Evolutionary conservation across 2,797 vertebrate species (phyloP), one percentile per base, ranked within the genome.

Genomic region (Ciconia nigra): DNA sequence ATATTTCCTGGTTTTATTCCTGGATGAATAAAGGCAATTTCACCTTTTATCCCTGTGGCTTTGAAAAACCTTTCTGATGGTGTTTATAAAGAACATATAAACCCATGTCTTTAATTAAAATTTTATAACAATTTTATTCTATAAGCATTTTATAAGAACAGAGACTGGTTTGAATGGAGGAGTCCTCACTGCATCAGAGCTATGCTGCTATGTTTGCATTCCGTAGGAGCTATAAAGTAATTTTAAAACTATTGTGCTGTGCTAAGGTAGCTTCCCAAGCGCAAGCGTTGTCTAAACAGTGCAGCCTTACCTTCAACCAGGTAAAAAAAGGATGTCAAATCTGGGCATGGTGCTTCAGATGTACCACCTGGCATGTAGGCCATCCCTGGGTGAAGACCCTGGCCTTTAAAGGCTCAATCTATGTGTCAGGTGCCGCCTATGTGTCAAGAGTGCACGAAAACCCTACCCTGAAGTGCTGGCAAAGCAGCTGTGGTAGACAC

Each of bases 1-100:
- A 79, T n/a, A n/a, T n/a, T n/a, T n/a, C n/a, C n/a, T n/a, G n/a
- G n/a, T n/a, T n/a, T n/a, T n/a, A n/a, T n/a, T n/a, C n/a, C n/a
- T n/a, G n/a, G 74, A 57, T 59, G 16, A 95, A 93, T 89, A 94
- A 93, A 96, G 41, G 41, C 35, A 76, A 81, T 69, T 94, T 86
- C 70, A 86, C 33, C 33, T 88, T 72, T 85, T 81, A 51, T 62
- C 16, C 12, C 44, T 26, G 47, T 84, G 77, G 19, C 55, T 93
- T 87, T 92, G 77, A 92, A 89, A 82, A 90, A 49, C 5, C 22
- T 88, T 81, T 88, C 54, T 90, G 22, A 31, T 54, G 9, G 10
- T 54, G 44, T 76, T 92, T 61, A 42, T 39, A 35, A 87, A 71
- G 47, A 88, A n/a, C 20, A n/a, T 31, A 55, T 31, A 72, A 69